Evolutionary conservation across 2,797 vertebrate genomes (phyloP), one percentile per base, ranked within the genome.

Genomic region (Danionella dracula): DNA sequence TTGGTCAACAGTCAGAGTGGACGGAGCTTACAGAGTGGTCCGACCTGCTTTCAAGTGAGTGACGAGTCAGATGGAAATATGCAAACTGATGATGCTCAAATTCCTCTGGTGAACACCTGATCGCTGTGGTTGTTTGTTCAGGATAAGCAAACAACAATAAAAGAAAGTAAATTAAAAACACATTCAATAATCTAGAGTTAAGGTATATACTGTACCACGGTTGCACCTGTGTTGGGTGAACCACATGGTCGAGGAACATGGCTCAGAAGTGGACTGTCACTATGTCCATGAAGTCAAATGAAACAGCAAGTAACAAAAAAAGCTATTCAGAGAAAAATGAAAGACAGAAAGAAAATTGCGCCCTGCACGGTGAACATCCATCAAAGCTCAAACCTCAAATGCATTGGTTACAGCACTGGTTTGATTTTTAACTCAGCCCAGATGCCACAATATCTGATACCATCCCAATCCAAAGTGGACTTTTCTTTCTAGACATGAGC

Each of bases 221-320:
- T 87, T 84, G 82, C 79, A 83, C 80, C 77, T 78, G 56, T 79
- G 78, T 83, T 78, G 76, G 80, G 82, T 82, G 78, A 82, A 81
- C 79, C 81, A 78, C 74, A 82, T 76, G 76, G 81, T 71, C 79
- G 83, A 84, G 73, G 77, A 85, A 86, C 82, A 86, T 87, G 88
- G 87, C 88, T 90, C 87, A 88, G 84, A 85, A 80, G 76, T 81
- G 84, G 84, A 79, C 78, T 60, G 77, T 84, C 79, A 83, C 83
- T 86, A 85, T 85, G 85, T 89, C 86, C 88, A 83, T 83, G 84
- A 88, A 88, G 85, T 85, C 84, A 87, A 89, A 83, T 75, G 77
- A 87, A 86, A 84, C 76, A 74, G 81, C 80, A 83, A 78, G 83
- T 73, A 85, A 87, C 83, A 76, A 9, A 80, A n/a, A 83, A 60